Conservation (phyloP, 2,113 vertebrate species). For the Rhizomys pruinosus region DNA sequence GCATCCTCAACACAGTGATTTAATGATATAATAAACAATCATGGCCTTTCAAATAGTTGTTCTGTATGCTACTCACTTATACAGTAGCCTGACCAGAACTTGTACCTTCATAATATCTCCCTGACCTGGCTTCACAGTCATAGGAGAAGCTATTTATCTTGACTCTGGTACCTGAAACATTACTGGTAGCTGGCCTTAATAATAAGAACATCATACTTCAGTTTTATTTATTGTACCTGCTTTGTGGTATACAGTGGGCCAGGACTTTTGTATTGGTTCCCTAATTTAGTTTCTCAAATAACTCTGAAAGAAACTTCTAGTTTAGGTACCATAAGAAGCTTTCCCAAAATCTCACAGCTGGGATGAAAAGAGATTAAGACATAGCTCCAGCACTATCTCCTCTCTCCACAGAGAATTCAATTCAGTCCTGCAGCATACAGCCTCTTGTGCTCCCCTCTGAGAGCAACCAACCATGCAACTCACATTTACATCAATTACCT, state of each 20-base stretch:
- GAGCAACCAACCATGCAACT: not conserved
- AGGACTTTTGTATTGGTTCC: not conserved
- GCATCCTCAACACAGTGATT: not conserved
- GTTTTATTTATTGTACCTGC: not conserved
- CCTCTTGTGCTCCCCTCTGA: not conserved
- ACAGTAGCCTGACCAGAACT: not conserved
- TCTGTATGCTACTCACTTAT: not conserved
- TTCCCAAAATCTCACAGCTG: not conserved
- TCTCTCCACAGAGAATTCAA: not conserved
- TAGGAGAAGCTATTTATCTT: not conserved
- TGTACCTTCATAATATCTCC: not conserved
- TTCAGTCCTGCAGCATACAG: rapidly evolving
- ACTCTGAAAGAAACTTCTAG: not conserved
- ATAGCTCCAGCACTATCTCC: not conserved
- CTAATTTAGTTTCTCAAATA: conserved; percentile 8
- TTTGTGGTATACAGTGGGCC: not conserved
- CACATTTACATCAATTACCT: not conserved
- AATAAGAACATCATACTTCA: not conserved
- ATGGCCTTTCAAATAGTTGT: not conserved
- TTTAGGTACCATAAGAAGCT: not conserved
- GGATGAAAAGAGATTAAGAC: not conserved
- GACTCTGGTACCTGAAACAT: not conserved
- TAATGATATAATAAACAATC: conserved; percentile 4
- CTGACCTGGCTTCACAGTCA: not conserved
- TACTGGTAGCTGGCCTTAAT: not conserved